Percentiles rank a stretch among this genome's conserved stretches.
phyloP scores from a whole-genome alignment of 2,888 invertebrate genomes.

The Synanthedon andrenaeformis region DNA sequence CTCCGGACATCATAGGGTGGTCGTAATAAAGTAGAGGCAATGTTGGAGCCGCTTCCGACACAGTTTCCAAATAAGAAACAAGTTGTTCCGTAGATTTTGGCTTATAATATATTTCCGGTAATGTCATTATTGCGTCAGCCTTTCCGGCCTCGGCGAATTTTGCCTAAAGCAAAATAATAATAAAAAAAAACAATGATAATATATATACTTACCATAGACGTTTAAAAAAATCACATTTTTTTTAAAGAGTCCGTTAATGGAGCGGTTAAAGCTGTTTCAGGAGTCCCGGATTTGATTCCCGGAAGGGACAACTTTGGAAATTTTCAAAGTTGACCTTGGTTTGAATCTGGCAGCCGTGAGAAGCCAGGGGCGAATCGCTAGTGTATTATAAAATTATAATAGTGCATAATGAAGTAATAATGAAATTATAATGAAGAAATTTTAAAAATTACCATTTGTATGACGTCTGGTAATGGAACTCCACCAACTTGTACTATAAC shows the following conservation, averaged over 20 bases:
- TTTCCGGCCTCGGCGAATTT: constrained; percentile 72
- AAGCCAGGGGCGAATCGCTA: background rate
- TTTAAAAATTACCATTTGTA: constrained; percentile 60
- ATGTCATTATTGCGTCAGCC: constrained; percentile 73
- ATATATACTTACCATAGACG: no score
- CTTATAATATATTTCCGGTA: constrained; percentile 79
- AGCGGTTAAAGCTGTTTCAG: no score
- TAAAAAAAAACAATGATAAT: no score
- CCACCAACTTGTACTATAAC: constrained; percentile 82
- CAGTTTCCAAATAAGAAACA: constrained; percentile 71
- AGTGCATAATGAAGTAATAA: no score
- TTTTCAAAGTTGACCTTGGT: no score
- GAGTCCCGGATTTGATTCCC: no score
- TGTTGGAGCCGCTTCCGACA: constrained; percentile 74
- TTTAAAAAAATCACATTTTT: no score
- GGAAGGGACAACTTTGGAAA: no score
- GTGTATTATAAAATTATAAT: background rate
- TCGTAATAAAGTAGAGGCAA: constrained; percentile 83
- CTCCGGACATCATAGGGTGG: constrained; percentile 76
- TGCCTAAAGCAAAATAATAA: constrained; percentile 59
- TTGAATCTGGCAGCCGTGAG: no score
- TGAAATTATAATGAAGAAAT: background rate
- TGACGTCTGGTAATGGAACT: constrained; percentile 74
- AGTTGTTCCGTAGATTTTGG: constrained; percentile 68
- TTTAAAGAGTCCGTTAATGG: no score